Percentiles rank a stretch among this genome's conserved stretches.
phyloP scores from a whole-genome alignment of 2,113 vertebrate species.

The Coregonus clupeaformis region DNA sequence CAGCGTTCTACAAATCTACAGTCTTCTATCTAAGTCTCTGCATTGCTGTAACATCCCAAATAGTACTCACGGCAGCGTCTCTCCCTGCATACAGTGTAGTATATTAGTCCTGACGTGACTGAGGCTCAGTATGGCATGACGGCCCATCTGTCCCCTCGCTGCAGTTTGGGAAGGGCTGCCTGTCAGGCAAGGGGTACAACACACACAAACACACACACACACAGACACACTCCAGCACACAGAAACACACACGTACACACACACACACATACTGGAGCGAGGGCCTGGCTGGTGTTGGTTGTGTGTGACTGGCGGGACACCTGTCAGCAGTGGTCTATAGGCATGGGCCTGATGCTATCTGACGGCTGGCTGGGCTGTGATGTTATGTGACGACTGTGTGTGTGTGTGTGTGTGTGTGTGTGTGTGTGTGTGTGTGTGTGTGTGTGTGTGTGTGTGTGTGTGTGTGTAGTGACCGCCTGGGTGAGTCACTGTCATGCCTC shows the following conservation, averaged over 20 bases:
- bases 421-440: too few relatives aligned
- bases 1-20: not conserved
- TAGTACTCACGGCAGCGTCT: constrained; percentile 22
- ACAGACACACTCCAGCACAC: too few relatives aligned
- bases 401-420: constrained; percentile 25
- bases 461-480: constrained; percentile 52
- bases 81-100: not conserved
- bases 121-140: not conserved
- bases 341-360: constrained; percentile 63
- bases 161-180: not conserved
- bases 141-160: not conserved
- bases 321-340: constrained; percentile 68
- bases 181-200: not conserved
- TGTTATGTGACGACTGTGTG: constrained; percentile 25
- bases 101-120: constrained; percentile 32
- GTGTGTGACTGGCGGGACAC: constrained; percentile 67
- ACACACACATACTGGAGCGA: constrained; percentile 11
- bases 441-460: too few relatives aligned
- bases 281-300: constrained; percentile 46
- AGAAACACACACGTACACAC: not conserved
- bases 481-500: constrained; percentile 72
- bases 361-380: constrained; percentile 57
- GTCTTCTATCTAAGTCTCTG: not conserved
- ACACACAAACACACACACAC: not conserved
- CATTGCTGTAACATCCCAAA: not conserved